phyloP scores from a whole-genome alignment of 2,797 vertebrate genomes.

The Chelmon rostratus region DNA sequence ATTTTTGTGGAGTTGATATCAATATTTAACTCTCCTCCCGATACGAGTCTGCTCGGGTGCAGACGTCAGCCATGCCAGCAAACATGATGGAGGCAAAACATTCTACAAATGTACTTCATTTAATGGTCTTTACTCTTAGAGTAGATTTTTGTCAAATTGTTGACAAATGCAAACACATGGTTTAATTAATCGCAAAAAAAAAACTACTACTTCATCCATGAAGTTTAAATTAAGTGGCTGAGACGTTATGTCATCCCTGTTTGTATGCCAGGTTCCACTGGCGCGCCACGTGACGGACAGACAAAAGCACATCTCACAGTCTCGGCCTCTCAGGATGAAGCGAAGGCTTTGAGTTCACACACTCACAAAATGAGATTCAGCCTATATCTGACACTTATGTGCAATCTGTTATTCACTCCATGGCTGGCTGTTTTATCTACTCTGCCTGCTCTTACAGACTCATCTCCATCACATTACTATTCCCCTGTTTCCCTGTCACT shows the following conservation, averaged over 20 bases:
- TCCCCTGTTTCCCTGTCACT: conserved; percentile 25
- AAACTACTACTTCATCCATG: conserved; percentile 6
- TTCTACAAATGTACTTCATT: conserved; percentile 53
- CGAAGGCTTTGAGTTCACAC: conserved; percentile 43
- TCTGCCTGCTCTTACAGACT: conserved; percentile 39
- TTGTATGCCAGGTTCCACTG: conserved; percentile 18
- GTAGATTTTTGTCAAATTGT: conserved; percentile 58
- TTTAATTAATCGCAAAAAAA: conserved; percentile 39
- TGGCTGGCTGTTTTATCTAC: conserved; percentile 26
- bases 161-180: conserved; percentile 40
- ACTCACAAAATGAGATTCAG: conserved; percentile 70
- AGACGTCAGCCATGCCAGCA: conserved; percentile 17
- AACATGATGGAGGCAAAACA: conserved; percentile 33
- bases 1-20: conserved; percentile 11
- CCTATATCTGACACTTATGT: conserved; percentile 50
- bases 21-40: conserved; percentile 26
- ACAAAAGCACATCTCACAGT: conserved; percentile 9
- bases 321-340: conserved; percentile 19
- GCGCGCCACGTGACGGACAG: not conserved
- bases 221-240: conserved; percentile 21
- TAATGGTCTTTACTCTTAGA: conserved; percentile 62
- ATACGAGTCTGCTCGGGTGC: conserved; percentile 18
- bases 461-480: conserved; percentile 33
- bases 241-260: conserved; percentile 13
- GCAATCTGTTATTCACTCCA: conserved; percentile 55